Conservation (phyloP, 2,113 vertebrate species). For the Cavia porcellus region DNA sequence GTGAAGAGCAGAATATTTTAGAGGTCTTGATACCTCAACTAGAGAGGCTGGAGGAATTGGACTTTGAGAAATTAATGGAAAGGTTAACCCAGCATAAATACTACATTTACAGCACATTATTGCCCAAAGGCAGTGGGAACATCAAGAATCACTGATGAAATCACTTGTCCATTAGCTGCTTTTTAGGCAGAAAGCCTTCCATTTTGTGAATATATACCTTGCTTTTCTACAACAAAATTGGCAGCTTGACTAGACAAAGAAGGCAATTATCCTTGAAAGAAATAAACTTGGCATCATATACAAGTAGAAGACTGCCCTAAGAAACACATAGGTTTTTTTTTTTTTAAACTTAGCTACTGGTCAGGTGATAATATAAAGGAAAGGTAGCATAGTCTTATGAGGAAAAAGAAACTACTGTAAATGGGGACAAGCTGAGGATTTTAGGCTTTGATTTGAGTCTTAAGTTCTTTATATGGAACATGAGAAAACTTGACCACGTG, state of each 20-base stretch:
- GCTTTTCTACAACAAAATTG: conserved; percentile 65
- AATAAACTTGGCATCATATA: conserved; percentile 51
- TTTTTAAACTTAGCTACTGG: conserved; percentile 52
- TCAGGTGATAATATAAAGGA: conserved; percentile 39
- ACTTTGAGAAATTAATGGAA: conserved; percentile 54
- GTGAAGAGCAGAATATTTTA: conserved; percentile 3
- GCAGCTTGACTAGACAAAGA: conserved; percentile 61
- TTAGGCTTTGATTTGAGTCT: conserved; percentile 55
- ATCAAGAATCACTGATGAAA: conserved; percentile 48
- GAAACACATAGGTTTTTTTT: conserved; percentile 61
- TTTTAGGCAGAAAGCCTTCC: conserved; percentile 62
- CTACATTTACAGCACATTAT: conserved; percentile 10
- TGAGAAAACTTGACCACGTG: conserved; percentile 1
- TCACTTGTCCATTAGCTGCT: conserved; percentile 41
- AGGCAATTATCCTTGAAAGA: conserved; percentile 52
- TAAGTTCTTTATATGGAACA: conserved; percentile 54
- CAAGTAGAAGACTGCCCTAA: conserved; percentile 53
- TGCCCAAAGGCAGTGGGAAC: conserved; percentile 53
- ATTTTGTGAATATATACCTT: conserved; percentile 54
- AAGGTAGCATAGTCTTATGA: conserved; percentile 68
- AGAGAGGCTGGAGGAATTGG: neutral
- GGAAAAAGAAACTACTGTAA: neutral
- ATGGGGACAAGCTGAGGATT: conserved; percentile 29
- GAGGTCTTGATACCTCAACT: neutral
- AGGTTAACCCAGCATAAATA: conserved; percentile 37